Base-by-base conservation (phyloP, 2,888 invertebrate species). In the Drosophila acutilabella region DNA sequence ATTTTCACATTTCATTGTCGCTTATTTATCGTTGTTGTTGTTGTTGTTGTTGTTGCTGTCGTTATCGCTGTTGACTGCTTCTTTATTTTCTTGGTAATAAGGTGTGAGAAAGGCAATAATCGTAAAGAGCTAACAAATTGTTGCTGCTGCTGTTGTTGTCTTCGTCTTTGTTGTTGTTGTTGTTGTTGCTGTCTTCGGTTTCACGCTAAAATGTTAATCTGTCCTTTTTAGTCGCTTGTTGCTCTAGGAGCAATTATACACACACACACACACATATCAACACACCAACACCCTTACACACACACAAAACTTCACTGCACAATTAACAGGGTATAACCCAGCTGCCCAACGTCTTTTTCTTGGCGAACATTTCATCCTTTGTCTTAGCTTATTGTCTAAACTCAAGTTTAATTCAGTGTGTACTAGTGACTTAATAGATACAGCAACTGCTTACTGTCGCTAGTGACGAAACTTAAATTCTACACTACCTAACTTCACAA, bases 91-190 rank as follows among this genome's bases (percentile, higher is more conserved):
- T 81, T 80, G 89, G 89, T 90, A 88, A 90, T 81, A 89, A 90
- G 90, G 88, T 88, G 88, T 88, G 90, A 88, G 88, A 88, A 90
- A 89, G 90, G 90, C 90, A 88, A 88, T 88, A 88, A 88, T 90
- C 90, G 89, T 88, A 88, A 89, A 88, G 90, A 88, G 81, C 85
- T 73, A 88, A 88, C 88, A 88, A 88, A 90, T 90, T 89, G 88
- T 80, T 81, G 76, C 72, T 71, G 77, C 58, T 47, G 58, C 53
- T 59, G 52, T 41, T 67, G 66, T n/a, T 71, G 41, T 6, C 48
- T 14, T 18, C 61, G 33, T 4, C 38, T 18, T 20, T 26, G 44
- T 3, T 50, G 51, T 3, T 57, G 41, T 20, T 64, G 51, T 42
- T 62, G 60, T n/a, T 74, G 51, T 30, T 67, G 54, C 47, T 67